Evolutionary conservation across 2,113 vertebrate species (phyloP), one percentile per base, ranked within the genome.

Genomic region (Nannospalax galili): DNA sequence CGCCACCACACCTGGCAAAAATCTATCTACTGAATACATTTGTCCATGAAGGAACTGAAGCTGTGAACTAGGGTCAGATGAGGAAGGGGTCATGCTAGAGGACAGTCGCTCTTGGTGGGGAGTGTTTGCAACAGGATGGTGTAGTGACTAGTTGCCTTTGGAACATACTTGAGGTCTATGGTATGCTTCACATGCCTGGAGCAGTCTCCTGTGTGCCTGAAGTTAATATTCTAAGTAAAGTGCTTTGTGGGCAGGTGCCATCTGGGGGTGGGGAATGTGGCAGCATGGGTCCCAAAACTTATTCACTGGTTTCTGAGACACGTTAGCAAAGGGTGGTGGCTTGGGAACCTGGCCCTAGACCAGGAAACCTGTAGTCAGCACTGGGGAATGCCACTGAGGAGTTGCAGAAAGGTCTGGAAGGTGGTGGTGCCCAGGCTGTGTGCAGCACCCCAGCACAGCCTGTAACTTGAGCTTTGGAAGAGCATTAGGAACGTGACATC

Each of bases 401-500:
- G n/a, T 19, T 16, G 65, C 37, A 20, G 24, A 75, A 65, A 45
- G 95, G 45, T 75, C 42, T n/a, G 74, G 91, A 93, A 96, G 95
- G 74, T 16, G 26, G 62, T 72, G 93, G 88, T 94, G 95, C 86
- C 3, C 11, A 3, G 60, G 92, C 65, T 58, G 14, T 69, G 90
- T 1, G 48, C 37, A 11, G 1, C 0, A 90, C 95, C 95, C 97
- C 72, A 82, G 95, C 82, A 84, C 93, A 93, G 92, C 92, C 77
- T 84, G 96, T 96, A 96, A 97, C 92, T n/a, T 0, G 95, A 97
- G 96, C 96, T 88, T 90, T 77, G 95, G 97, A 96, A 96, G 91
- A 92, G 80, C 97, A 96, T 94, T 91, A 91, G 95, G 95, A 97
- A 96, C 1, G 60, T 97, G 98, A 97, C 96, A 94, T 95, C 90